Base-by-base conservation (phyloP, 2,888 invertebrate genomes). In the Cryptophagus acutangulus region DNA sequence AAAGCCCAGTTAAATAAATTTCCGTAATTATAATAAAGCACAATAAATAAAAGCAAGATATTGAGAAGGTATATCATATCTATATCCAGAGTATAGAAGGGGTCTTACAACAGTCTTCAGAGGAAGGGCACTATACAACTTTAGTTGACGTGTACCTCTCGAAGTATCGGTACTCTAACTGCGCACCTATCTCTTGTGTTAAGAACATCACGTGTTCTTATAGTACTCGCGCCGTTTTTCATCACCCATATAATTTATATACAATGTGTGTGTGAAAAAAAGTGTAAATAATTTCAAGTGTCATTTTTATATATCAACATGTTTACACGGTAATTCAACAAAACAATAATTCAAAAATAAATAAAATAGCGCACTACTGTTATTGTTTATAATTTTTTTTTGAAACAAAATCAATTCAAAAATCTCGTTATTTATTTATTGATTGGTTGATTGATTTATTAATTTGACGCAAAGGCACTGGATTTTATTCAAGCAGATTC, bases 311-410 rank as follows among this genome's bases (percentile, higher is more conserved):
- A 26, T 14, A 40, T 15, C 61, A 65, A 51, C 26, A 61, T 66
- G 66, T 66, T 65, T 59, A 65, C 66, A 63, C 61, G 66, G 66
- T 66, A 66, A 64, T 51, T 59, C 43, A 20, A 20, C 9, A 20
- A 20, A 20, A 20, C 20, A 8, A 20, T 20, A 20, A 20, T 20
- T 20, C 9, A 6, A 6, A 20, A 5, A 20, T 20, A 9, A 6
- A 20, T 20, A 9, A 20, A 6, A 20, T 20, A 20, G 5, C 9
- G 9, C 20, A 6, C 5, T 20, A 20, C 20, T 20, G 5, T 6
- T 20, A 20, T 6, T 9, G 9, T 20, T 5, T 20, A 9, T 20
- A 20, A 6, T 20, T 5, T 20, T 20, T 20, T 20, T 6, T 20
- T 20, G 5, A 20, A n/a, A n/a, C n/a, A n/a, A n/a, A n/a, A n/a